Evolutionary conservation across 2,113 vertebrate genomes (phyloP).

Genomic region (Chitala chitala): DNA sequence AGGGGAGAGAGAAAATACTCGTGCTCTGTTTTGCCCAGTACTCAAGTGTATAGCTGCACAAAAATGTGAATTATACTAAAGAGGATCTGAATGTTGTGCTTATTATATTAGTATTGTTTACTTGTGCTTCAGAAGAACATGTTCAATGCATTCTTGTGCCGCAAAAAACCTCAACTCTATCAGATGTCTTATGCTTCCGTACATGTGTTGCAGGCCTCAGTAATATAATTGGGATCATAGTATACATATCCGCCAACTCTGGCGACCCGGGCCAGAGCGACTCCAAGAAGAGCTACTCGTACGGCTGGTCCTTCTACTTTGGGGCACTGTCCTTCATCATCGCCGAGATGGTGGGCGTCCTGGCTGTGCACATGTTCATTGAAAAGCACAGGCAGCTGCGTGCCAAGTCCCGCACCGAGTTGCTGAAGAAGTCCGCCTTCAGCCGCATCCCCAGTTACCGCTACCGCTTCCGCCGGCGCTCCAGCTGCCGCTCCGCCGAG

Average conservation of each 20-base stretch:
- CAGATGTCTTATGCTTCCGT: too few relatives aligned
- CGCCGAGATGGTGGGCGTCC: slow-evolving; percentile 91
- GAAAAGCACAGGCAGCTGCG: slow-evolving; percentile 87
- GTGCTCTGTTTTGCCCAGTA: too few relatives aligned
- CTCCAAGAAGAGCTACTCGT: slow-evolving; percentile 97
- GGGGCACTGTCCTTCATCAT: slow-evolving; percentile 95
- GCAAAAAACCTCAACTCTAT: too few relatives aligned
- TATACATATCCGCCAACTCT: slow-evolving; percentile 94
- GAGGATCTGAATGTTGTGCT: neutral
- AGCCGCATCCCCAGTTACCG: slow-evolving; percentile 89
- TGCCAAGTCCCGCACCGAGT: slow-evolving; percentile 84
- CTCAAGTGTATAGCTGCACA: too few relatives aligned
- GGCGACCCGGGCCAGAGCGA: slow-evolving; percentile 92
- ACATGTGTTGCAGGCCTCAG: slow-evolving; percentile 72
- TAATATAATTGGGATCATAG: slow-evolving; percentile 98
- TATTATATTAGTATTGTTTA: too few relatives aligned
- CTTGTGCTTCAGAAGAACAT: too few relatives aligned
- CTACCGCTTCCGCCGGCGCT: slow-evolving; percentile 90
- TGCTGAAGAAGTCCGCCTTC: slow-evolving; percentile 88
- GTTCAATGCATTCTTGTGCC: too few relatives aligned
- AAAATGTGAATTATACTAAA: neutral
- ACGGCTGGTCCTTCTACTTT: slow-evolving; percentile 98
- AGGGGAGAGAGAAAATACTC: neutral
- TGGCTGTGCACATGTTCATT: slow-evolving; percentile 95
- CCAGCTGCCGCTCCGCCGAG: slow-evolving; percentile 90